Conservation (phyloP, 1,140 invertebrate species). For the Brachionus angularis region DNA sequence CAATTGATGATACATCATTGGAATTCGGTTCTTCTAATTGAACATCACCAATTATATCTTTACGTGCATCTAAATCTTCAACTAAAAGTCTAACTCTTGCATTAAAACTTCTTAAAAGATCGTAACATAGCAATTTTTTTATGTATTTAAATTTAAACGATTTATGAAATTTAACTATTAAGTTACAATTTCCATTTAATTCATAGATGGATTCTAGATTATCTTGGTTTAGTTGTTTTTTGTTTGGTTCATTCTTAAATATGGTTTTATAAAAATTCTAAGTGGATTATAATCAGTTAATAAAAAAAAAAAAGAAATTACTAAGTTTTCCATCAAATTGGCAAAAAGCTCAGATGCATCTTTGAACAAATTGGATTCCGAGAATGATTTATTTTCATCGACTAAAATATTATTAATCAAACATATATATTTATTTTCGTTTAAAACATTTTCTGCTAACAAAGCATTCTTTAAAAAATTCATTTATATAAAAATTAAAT, state of each 20-base stretch:
- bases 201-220: slow-evolving; percentile 28
- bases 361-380: neutral
- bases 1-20: slow-evolving; percentile 32
- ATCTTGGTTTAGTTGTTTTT: neutral
- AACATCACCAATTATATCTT: slow-evolving; percentile 42
- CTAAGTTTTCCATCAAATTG: slow-evolving; percentile 29
- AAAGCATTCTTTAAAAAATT: slow-evolving; percentile 28
- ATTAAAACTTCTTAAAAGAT: slow-evolving; percentile 34
- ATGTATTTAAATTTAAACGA: slow-evolving; percentile 24
- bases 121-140: slow-evolving; percentile 33
- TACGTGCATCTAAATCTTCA: slow-evolving; percentile 35
- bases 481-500: neutral
- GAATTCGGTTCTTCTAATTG: slow-evolving; percentile 25
- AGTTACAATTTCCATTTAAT: slow-evolving; percentile 18
- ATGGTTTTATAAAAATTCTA: neutral
- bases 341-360: neutral
- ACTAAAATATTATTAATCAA: neutral
- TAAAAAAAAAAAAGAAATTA: neutral
- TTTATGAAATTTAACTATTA: neutral
- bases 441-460: neutral
- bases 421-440: slow-evolving; percentile 23
- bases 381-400: slow-evolving; percentile 29
- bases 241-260: neutral
- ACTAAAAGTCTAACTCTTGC: slow-evolving; percentile 20
- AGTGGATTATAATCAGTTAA: too few species aligned